Evolutionary conservation across 2,888 invertebrate genomes (phyloP).

Genomic region (Amiota communis): DNA sequence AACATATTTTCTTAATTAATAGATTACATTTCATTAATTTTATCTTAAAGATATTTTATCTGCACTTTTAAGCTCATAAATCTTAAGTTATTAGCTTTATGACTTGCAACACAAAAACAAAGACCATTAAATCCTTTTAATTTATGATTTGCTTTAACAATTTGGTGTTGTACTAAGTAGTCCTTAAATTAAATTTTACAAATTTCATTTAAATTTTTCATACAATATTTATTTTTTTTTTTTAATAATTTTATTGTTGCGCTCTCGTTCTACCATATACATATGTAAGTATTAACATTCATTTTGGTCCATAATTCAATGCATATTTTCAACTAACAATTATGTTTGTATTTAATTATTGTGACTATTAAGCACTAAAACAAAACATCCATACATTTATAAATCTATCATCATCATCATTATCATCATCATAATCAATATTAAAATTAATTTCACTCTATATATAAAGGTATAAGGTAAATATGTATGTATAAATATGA

Average conservation of each 20-base stretch:
- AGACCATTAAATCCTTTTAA: no score
- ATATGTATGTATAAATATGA: background rate
- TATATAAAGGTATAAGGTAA: background rate
- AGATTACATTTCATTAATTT: no score
- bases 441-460: no score
- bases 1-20: no score
- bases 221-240: slow-evolving; percentile 15
- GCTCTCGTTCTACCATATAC: slow-evolving; percentile 41
- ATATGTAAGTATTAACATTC: slow-evolving; percentile 33
- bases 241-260: slow-evolving; percentile 41
- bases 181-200: no score
- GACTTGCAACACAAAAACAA: no score
- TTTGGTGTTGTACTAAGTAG: no score
- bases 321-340: slow-evolving; percentile 6
- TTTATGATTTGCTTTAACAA: no score
- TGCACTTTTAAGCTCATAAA: no score
- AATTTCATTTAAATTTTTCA: background rate
- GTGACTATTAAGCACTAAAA: slow-evolving; percentile 3
- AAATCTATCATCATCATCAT: background rate
- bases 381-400: background rate
- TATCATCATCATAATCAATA: no score
- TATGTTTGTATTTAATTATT: background rate
- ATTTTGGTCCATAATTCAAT: slow-evolving; percentile 58
- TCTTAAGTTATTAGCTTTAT: no score
- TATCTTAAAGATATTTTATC: no score